phyloP scores from a whole-genome alignment of 1,140 invertebrate species.

The Scaptodrosophila lebanonensis region DNA sequence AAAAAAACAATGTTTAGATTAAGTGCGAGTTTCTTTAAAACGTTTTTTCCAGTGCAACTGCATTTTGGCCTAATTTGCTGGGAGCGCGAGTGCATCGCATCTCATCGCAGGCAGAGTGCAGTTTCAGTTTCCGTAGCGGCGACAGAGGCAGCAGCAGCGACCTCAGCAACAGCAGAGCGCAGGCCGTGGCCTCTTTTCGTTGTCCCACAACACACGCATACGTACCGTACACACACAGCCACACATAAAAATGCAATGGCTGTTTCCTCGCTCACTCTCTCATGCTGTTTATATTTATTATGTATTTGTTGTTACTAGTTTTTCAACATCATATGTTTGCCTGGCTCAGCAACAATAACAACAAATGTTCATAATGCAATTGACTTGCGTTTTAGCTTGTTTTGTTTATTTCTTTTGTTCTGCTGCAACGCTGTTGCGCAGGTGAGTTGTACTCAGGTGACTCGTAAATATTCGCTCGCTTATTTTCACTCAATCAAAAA shows the following conservation, averaged over 20 bases:
- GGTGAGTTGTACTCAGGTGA: no score
- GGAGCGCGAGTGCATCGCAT: no score
- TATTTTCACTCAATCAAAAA: no score
- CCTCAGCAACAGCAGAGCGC: slow-evolving; percentile 11
- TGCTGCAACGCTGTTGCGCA: slow-evolving; percentile 43
- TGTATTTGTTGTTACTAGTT: background rate
- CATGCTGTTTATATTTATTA: background rate
- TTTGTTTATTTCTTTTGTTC: slow-evolving; percentile 14
- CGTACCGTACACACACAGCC: background rate
- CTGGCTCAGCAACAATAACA: background rate
- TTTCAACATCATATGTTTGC: background rate
- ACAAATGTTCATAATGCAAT: background rate
- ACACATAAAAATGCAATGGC: background rate
- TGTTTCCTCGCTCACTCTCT: background rate
- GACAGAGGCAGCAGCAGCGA: background rate
- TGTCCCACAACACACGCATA: slow-evolving; percentile 3
- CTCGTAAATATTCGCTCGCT: no score
- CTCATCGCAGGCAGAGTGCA: no score
- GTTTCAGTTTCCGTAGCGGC: background rate
- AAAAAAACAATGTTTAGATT: no score
- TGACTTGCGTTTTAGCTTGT: slow-evolving; percentile 1
- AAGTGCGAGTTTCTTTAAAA: slow-evolving; percentile 38
- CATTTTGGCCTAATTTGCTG: slow-evolving; percentile 53
- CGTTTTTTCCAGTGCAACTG: slow-evolving; percentile 19
- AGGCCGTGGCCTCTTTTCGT: slow-evolving; percentile 58